A percentile compares a stretch with the other conserved stretches of the same genome.
Evolutionary conservation across 2,797 vertebrate species (phyloP).

Genomic region (Halcyon chelicuti): DNA sequence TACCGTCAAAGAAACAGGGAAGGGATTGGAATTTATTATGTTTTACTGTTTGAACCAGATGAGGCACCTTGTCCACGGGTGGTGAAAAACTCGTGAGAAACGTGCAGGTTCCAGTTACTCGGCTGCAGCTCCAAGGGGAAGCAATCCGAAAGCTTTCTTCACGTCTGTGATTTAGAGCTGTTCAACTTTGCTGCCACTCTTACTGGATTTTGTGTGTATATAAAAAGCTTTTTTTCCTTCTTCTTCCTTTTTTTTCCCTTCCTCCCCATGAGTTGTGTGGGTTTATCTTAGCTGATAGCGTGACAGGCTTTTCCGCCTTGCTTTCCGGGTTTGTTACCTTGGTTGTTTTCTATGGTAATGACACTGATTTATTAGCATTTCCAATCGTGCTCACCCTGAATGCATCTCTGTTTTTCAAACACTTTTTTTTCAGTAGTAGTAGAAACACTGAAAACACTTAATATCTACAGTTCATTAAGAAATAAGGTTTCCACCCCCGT

Average conservation of each 20-base stretch:
- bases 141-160: neutral
- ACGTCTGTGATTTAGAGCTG: neutral
- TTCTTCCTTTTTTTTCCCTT: no score
- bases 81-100: neutral
- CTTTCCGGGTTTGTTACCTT: neutral
- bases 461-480: neutral
- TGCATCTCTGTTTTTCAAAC: neutral
- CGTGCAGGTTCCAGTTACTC: neutral
- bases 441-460: neutral
- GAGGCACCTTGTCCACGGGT: neutral
- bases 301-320: neutral
- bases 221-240: neutral
- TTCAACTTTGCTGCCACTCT: neutral
- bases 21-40: neutral
- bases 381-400: neutral
- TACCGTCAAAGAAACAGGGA: neutral
- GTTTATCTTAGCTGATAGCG: neutral
- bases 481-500: neutral
- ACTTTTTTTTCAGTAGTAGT: neutral
- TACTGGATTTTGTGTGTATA: neutral
- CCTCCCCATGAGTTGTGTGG: neutral
- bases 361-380: neutral
- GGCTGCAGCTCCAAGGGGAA: neutral
- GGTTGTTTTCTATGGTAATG: neutral
- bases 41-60: neutral